Base-by-base conservation (phyloP, 1,140 invertebrate species). In the Lepeophtheirus salmonis region DNA sequence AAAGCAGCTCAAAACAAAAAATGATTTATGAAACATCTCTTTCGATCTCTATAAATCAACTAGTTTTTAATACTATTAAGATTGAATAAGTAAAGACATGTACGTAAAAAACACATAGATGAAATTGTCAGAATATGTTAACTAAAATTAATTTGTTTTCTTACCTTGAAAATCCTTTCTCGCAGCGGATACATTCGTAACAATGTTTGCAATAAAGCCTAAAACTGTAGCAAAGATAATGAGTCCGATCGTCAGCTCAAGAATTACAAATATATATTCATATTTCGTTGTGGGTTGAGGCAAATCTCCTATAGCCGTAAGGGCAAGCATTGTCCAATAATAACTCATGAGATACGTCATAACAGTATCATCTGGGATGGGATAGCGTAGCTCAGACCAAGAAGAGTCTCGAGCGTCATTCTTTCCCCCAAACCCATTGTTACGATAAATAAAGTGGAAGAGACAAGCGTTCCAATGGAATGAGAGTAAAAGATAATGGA, bases 401-500 rank as follows among this genome's bases (percentile, higher is more conserved):
- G 52, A 22, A 2, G 52, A 54, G n/a, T n/a, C n/a, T n/a, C n/a
- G n/a, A n/a, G 30, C 30, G 10, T 12, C n/a, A n/a, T 41, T 50
- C 17, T 55, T 64, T 68, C 78, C 80, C 26, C 86, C 87, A 71
- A 91, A 91, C 64, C 85, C 87, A 73, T 89, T 83, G 74, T 89
- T 89, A 75, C 89, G 89, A 77, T 86, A 83, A 69, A 95, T 88
- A 70, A 94, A 85, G 77, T 94, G 86, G 76, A 90, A 94, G 69
- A 97, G 77, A 77, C 92, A 97, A 65, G 92, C 90, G 74, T 97
- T 97, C 92, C 92, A 97, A 78, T 97, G 94, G 77, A 97, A 97
- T 73, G 96, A 91, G 73, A 94, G 89, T 74, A 77, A 67, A 0
- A 79, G 67, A 64, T 78, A 78, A 65, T 79, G 76, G 49, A 77